Evolutionary conservation across 2,113 vertebrate species (phyloP), one percentile per base, ranked within the genome.

Genomic region (Diphyllodes magnificus): DNA sequence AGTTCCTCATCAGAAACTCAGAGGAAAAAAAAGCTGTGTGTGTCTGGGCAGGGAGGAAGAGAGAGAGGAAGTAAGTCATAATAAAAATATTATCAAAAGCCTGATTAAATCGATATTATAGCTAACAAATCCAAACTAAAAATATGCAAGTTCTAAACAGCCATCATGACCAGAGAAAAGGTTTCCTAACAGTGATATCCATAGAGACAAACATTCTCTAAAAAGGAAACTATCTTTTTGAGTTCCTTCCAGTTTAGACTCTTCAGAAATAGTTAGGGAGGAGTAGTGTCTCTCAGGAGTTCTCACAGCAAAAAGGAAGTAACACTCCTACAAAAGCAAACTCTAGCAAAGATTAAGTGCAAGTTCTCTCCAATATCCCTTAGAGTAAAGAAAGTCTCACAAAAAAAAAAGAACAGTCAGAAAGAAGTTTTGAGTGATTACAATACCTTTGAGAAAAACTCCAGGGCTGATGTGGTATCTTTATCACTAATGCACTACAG

Each of bases 1-100:
- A 91, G 75, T 49, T 87, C 54, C 71, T 90, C 81, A 37, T 87
- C 78, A 86, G 50, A 68, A 90, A 89, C 33, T 54, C 42, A 37
- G 45, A 63, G 56, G 53, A 82, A 85, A 40, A 84, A 94, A 95
- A 73, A 54, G 35, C 21, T 88, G 7, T 66, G 45, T 85, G 50
- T 75, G 15, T 51, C 56, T 75, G 33, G 56, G 78, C 14, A 60
- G 23, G 13, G 65, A 63, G 68, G 53, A 91, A 79, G 42, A 92
- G 25, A 86, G 49, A 76, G 37, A 93, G 77, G 65, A 93, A 95
- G 13, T 72, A 75, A 65, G 64, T 93, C 10, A 61, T 90, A 83
- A 92, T 35, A 92, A 89, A 95, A 97, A 91, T 77, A 83, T 83
- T 92, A 91, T 61, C 63, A 75, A 84, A 93, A 94, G 33, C 44